Evolutionary conservation across 2,113 vertebrate genomes (phyloP).

Genomic region (Eidolon helvum): DNA sequence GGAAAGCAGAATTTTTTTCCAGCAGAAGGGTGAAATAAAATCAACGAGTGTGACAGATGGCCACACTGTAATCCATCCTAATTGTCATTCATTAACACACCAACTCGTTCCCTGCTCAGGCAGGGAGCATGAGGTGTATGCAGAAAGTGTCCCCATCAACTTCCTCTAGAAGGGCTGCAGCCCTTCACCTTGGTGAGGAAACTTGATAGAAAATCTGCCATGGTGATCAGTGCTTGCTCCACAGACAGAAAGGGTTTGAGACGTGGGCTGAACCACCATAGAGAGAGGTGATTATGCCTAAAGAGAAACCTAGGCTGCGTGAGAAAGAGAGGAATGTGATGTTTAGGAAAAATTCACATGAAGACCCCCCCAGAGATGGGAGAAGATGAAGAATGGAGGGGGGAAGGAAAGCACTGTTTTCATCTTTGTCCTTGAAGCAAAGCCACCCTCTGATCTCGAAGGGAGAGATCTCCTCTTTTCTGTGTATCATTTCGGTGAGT

Average conservation of each 20-base stretch:
- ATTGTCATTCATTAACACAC: slow-evolving; percentile 63
- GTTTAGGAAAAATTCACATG: neutral
- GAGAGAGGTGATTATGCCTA: neutral
- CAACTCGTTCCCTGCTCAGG: slow-evolving; percentile 20
- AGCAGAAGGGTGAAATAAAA: slow-evolving; percentile 8
- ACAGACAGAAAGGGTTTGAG: neutral
- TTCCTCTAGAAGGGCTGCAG: neutral
- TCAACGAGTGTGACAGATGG: slow-evolving; percentile 63
- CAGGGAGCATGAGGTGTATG: neutral
- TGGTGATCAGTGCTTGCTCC: neutral
- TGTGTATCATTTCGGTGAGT: neutral
- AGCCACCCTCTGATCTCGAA: neutral
- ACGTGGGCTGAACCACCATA: neutral
- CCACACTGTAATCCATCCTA: neutral
- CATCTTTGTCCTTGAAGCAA: neutral
- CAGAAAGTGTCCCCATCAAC: slow-evolving; percentile 31
- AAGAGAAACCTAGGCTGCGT: neutral
- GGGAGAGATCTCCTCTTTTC: neutral
- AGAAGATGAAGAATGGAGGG: neutral
- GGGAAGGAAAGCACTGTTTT: neutral
- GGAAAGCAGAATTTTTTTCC: neutral
- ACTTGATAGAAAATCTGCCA: neutral
- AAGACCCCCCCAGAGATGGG: neutral
- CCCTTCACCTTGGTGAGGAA: neutral
- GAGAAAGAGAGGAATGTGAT: neutral